Evolutionary conservation across 2,797 vertebrate genomes (phyloP).

Genomic region (Hydrophis major): DNA sequence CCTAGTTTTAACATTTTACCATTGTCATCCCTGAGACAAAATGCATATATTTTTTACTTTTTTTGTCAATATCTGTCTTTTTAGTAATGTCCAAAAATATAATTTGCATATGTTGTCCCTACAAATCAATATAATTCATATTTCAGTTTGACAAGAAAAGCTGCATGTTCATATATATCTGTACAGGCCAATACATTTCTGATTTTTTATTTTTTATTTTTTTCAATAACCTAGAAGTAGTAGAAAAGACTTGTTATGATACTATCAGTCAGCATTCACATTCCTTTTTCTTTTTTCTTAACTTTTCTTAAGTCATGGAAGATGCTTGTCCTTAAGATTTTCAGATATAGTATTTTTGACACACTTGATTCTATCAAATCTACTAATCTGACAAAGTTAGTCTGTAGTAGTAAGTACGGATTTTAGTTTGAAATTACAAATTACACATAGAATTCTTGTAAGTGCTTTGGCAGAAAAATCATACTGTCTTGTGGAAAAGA

Average conservation of each 20-base stretch:
- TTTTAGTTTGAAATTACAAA: not conserved
- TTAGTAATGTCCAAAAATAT: not conserved
- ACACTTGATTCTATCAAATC: not conserved
- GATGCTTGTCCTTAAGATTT: not conserved
- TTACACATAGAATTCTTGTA: not conserved
- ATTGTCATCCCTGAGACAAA: slow-evolving; percentile 13
- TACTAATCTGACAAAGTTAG: not conserved
- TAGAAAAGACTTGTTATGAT: not conserved
- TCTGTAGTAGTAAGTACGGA: not conserved
- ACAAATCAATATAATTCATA: not conserved
- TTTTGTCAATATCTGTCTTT: not conserved
- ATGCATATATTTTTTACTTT: not conserved
- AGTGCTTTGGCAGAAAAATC: not conserved
- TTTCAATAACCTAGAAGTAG: slow-evolving; percentile 8
- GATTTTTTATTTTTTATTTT: not conserved
- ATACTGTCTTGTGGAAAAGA: not conserved
- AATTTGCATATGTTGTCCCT: not conserved
- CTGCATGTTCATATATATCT: not conserved
- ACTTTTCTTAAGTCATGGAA: not conserved
- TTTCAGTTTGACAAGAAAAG: not conserved
- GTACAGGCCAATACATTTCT: not conserved
- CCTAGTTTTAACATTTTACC: not conserved
- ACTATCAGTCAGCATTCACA: not conserved
- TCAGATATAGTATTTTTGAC: not conserved
- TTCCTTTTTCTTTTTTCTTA: not conserved